phyloP scores from a whole-genome alignment of 1,140 invertebrate genomes.

The Microvelia longipes region DNA sequence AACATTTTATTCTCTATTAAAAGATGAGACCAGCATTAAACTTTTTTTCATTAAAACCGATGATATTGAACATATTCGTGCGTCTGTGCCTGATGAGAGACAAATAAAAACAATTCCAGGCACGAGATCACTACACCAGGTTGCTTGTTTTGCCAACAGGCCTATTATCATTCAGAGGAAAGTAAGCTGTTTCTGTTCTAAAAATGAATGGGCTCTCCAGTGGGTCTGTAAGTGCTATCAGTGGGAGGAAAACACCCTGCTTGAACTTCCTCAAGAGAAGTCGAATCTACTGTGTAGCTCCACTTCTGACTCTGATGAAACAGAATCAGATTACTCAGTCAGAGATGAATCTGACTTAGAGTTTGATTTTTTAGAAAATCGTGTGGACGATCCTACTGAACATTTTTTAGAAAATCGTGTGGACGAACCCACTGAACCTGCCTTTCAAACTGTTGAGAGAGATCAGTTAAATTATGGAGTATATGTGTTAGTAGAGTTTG shows the following conservation, averaged over 20 bases:
- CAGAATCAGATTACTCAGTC: background rate
- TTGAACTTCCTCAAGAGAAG: background rate
- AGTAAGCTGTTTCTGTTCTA: background rate
- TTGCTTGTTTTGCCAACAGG: background rate
- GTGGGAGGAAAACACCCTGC: background rate
- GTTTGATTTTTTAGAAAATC: background rate
- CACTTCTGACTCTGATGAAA: background rate
- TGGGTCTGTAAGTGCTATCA: background rate
- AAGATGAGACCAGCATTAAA: background rate
- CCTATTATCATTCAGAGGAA: background rate
- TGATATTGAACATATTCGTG: background rate
- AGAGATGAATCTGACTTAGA: background rate
- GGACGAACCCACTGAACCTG: background rate
- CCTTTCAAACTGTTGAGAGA: background rate
- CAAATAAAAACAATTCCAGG: background rate
- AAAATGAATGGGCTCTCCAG: background rate
- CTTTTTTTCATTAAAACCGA: background rate
- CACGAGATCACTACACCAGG: background rate
- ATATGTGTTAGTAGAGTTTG: background rate
- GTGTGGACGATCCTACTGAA: background rate
- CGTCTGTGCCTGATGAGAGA: background rate
- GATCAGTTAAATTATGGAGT: background rate
- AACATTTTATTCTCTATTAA: constrained; percentile 5
- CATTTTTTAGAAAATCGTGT: background rate
- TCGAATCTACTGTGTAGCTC: background rate